Evolutionary conservation across 2,113 vertebrate species (phyloP).

Genomic region (Shinisaurus crocodilurus): DNA sequence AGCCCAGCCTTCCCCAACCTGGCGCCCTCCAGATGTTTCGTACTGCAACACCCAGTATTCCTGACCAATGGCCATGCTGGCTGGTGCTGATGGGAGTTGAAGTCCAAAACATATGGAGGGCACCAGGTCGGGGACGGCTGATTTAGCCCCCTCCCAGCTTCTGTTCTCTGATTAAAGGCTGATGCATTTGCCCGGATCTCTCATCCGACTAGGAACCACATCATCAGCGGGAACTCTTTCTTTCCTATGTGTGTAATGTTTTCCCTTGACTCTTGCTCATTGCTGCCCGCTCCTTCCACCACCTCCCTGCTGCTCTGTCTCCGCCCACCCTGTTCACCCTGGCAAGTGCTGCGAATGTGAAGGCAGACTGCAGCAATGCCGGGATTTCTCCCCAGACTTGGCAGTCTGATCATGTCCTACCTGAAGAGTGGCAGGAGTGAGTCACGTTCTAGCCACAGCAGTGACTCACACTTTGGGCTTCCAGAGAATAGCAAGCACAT

Average conservation of each 20-base stretch:
- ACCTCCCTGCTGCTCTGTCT: not conserved
- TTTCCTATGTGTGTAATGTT: conserved; percentile 32
- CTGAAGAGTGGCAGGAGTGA: conserved; percentile 34
- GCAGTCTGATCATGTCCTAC: conserved; percentile 25
- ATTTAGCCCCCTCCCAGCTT: not conserved
- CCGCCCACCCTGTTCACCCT: conserved; percentile 8
- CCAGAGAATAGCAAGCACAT: conserved; percentile 1
- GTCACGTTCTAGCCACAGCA: conserved; percentile 20
- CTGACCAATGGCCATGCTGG: too few relatives aligned
- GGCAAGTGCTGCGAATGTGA: not conserved
- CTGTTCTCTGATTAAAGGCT: conserved; percentile 21
- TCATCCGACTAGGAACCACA: not conserved
- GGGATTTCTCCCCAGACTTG: conserved; percentile 28
- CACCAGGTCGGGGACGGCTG: too few relatives aligned
- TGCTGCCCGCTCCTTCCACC: not conserved
- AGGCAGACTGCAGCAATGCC: conserved; percentile 1
- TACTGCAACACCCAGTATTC: too few relatives aligned
- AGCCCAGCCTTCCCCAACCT: too few relatives aligned
- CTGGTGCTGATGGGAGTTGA: too few relatives aligned
- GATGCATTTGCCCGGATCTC: not conserved
- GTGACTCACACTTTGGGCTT: conserved; percentile 26
- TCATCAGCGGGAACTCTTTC: not conserved
- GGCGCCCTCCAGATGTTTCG: too few relatives aligned
- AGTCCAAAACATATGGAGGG: too few relatives aligned
- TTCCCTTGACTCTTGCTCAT: conserved; percentile 31